Conservation (phyloP, 2,113 vertebrate species). For the Odobenus rosmarus region DNA sequence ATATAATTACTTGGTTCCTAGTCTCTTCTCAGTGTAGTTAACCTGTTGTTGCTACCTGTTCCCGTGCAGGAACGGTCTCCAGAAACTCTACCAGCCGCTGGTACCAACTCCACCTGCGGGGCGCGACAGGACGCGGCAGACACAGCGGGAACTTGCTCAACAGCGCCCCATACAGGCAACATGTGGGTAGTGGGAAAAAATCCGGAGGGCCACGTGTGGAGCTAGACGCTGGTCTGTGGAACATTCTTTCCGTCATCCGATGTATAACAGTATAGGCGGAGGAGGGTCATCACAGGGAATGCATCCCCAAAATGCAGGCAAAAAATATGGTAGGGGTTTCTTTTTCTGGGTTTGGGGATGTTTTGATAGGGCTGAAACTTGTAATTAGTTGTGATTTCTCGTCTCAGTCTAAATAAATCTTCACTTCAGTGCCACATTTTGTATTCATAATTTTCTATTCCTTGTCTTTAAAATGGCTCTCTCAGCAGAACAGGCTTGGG, state of each 20-base stretch:
- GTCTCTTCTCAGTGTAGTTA: not conserved
- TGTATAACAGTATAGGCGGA: not conserved
- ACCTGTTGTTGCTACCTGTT: not conserved
- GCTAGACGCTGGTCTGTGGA: not conserved
- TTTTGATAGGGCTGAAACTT: not conserved
- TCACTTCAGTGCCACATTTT: not conserved
- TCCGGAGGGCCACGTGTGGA: accelerated
- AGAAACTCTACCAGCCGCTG: not conserved
- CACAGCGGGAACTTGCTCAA: not conserved
- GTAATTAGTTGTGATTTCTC: not conserved
- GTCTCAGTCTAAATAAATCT: not conserved
- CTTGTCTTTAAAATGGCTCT: not conserved
- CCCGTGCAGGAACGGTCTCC: not conserved
- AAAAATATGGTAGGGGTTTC: not conserved
- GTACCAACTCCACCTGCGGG: not conserved
- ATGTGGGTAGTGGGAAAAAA: not conserved
- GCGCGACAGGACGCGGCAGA: not conserved
- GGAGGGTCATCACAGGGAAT: not conserved
- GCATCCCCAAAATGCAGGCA: not conserved
- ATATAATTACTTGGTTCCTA: not conserved
- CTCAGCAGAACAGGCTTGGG: not conserved
- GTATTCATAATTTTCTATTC: not conserved
- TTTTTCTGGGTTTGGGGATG: not conserved
- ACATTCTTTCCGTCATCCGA: too few species aligned
- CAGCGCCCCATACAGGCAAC: not conserved